These are phyloP conservation scores for Pardalotus punctatus DNA, from an alignment of 2,113 vertebrate genomes.

Conservation along the genomic window DNA sequence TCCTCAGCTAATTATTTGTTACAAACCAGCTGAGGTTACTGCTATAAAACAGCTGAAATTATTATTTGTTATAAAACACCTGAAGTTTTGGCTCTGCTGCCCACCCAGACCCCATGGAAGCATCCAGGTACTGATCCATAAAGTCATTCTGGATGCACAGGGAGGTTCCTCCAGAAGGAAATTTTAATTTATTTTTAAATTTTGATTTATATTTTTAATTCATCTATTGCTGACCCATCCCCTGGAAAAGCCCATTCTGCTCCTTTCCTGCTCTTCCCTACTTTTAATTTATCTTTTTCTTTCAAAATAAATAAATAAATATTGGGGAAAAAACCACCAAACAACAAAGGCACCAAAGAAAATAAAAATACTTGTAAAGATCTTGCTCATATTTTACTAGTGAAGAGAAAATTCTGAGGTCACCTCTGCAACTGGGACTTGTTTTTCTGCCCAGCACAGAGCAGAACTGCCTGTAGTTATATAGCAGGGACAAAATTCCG, in stretches of 20 bases:
- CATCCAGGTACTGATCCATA: neutral
- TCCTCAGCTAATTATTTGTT: neutral
- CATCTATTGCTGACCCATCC: neutral
- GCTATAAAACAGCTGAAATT: neutral
- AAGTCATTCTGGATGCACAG: neutral
- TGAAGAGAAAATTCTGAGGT: neutral
- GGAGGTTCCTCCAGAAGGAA: neutral
- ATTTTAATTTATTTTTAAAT: no score
- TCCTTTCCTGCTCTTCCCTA: no score
- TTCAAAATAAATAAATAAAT: fast-evolving
- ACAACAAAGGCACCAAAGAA: neutral
- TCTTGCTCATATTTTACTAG: neutral
- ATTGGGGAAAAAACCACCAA: neutral
- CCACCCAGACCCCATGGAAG: neutral
- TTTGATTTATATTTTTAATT: no score
- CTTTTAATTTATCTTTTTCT: neutral
- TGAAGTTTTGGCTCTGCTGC: neutral
- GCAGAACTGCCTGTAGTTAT: neutral
- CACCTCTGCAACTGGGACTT: neutral
- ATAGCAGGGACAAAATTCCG: neutral
- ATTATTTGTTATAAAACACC: neutral
- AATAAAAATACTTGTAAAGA: neutral
- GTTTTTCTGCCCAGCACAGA: neutral
- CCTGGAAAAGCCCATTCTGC: neutral
- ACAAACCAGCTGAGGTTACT: neutral